Evolutionary conservation across 2,797 vertebrate genomes (phyloP), one percentile per base, ranked within the genome.

Genomic region (Sciurus vulgaris): DNA sequence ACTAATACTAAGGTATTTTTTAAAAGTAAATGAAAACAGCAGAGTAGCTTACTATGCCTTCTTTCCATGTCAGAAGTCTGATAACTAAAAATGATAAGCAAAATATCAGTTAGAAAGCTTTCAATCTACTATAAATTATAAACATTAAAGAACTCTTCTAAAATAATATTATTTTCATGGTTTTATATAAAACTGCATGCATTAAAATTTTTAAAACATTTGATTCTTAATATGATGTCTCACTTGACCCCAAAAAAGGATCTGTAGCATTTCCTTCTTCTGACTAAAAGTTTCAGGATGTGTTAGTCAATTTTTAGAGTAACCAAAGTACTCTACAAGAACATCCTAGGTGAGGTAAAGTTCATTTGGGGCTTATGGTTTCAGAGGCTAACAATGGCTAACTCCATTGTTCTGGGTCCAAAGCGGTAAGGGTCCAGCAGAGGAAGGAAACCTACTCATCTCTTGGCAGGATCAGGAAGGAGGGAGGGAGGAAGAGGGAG

Each of bases 71-170:
- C 81, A 28, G 13, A 88, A 85, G 26, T 81, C 17, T 82, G 13
- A 51, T 76, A 94, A 85, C 33, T 44, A 70, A 83, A 93, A 91
- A 49, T 70, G 1, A 15, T 59, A 84, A 51, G 72, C 1, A 54
- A 95, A 92, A 95, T 77, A 82, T 85, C 56, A 93, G 54, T 77
- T 86, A n/a, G 49, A 82, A 59, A 14, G 5, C 0, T 81, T 88
- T 88, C n/a, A 93, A 26, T 35, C 22, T 94, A 65, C 51, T 49
- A 83, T 72, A 83, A 69, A 51, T 59, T 93, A 33, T 65, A 86
- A 17, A 9, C 56, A 86, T 65, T 79, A 89, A 96, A 84, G 4
- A 77, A 67, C 3, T 82, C 30, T 70, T 44, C 26, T 56, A 67
- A 94, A 51, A 33, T n/a, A 63, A 65, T 30, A 56, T n/a, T 78